Conservation (phyloP, 2,888 invertebrate genomes). For the Polietes domitor region DNA sequence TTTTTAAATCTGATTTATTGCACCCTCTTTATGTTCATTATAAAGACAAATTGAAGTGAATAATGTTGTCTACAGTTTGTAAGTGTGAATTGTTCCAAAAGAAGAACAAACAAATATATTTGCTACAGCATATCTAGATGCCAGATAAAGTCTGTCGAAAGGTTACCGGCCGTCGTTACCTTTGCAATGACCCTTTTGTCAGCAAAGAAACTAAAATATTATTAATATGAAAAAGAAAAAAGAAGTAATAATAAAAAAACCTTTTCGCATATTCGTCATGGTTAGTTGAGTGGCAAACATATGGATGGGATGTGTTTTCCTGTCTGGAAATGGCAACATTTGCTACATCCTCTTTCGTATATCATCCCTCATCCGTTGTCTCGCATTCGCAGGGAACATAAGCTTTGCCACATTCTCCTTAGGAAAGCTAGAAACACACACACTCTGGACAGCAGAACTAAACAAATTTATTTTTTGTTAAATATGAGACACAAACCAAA, state of each 20-base stretch:
- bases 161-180: not conserved
- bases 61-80: not conserved
- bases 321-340: no score
- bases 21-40: not conserved
- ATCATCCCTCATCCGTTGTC: no score
- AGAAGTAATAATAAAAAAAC: not conserved
- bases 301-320: not conserved
- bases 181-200: not conserved
- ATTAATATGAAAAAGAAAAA: not conserved
- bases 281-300: not conserved
- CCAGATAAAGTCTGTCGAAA: not conserved
- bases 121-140: not conserved
- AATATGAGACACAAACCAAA: not conserved
- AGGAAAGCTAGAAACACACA: constrained; percentile 4
- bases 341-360: no score
- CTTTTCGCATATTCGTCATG: not conserved
- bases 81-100: not conserved
- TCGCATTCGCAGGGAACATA: no score
- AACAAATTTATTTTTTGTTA: not conserved
- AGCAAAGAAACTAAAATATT: not conserved
- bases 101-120: not conserved
- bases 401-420: no score
- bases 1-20: no score
- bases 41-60: not conserved
- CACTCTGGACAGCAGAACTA: not conserved